Evolutionary conservation across 2,888 invertebrate species (phyloP).

Genomic region (Thumatha senex): DNA sequence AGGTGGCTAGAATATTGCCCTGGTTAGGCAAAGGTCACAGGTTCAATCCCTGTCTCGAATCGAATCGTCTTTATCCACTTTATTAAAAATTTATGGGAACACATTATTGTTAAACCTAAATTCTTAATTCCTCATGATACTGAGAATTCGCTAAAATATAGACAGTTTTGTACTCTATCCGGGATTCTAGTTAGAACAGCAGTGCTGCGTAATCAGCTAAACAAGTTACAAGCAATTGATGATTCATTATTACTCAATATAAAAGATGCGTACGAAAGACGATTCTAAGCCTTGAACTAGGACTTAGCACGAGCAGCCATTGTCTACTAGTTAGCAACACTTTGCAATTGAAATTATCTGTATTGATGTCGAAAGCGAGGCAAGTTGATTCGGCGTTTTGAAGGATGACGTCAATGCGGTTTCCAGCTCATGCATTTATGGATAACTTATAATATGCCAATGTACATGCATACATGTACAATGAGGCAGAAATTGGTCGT

Average conservation of each 20-base stretch:
- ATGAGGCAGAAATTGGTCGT: slow-evolving; percentile 44
- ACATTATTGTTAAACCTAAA: no score
- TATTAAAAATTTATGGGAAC: no score
- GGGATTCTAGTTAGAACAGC: no score
- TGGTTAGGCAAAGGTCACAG: no score
- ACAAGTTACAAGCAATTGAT: background rate
- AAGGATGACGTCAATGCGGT: slow-evolving; percentile 40
- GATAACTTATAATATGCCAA: slow-evolving; percentile 11
- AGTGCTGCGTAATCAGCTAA: background rate
- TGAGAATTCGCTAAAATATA: no score
- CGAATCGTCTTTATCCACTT: no score
- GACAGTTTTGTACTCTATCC: no score
- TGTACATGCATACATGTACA: slow-evolving; percentile 1
- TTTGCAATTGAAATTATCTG: slow-evolving; percentile 18
- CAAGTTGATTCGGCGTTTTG: slow-evolving; percentile 9
- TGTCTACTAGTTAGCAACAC: background rate
- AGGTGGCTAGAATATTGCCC: no score
- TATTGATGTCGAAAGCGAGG: background rate
- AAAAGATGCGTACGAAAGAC: background rate
- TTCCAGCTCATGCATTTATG: slow-evolving; percentile 22
- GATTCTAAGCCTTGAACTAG: background rate
- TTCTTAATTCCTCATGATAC: no score
- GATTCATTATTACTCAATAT: background rate
- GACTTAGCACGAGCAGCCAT: background rate
- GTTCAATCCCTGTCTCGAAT: no score